A percentile compares a stretch with the other conserved stretches of the same genome.
phyloP scores from a whole-genome alignment of 2,113 vertebrate genomes.

The Scomber colias region DNA sequence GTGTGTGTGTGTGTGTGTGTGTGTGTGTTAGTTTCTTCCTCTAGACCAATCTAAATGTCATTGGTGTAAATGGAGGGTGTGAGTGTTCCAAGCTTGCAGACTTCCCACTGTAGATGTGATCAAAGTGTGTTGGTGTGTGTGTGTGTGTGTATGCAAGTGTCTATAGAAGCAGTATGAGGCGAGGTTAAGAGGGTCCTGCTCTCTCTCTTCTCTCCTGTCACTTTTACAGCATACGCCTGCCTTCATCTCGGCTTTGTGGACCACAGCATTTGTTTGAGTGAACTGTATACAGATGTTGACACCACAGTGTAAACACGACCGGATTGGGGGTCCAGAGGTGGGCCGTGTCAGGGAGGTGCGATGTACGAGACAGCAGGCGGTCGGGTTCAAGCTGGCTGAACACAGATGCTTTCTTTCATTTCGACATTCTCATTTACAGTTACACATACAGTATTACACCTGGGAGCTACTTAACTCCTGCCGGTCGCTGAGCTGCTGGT shows the following conservation, averaged over 20 bases:
- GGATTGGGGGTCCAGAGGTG: background rate
- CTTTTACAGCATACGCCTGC: conserved; percentile 40
- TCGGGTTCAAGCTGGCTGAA: background rate
- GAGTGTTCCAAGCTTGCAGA: conserved; percentile 36
- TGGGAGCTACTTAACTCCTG: background rate
- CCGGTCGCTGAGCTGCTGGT: background rate
- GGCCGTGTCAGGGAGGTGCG: background rate
- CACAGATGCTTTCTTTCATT: background rate
- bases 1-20: background rate
- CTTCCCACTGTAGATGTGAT: background rate
- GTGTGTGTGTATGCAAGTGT: background rate
- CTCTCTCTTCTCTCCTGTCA: conserved; percentile 55
- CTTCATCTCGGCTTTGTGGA: conserved; percentile 40
- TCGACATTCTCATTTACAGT: background rate
- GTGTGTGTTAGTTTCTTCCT: conserved; percentile 9
- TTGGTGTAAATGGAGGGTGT: conserved; percentile 36
- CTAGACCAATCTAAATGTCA: conserved; percentile 36
- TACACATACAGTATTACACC: background rate
- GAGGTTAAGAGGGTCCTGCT: conserved; percentile 69
- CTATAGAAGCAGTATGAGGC: conserved; percentile 15
- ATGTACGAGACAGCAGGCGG: background rate
- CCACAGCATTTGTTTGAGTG: conserved; percentile 48
- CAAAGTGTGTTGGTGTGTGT: background rate
- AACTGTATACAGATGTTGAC: conserved; percentile 68
- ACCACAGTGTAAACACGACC: conserved; percentile 52